Evolutionary conservation across 2,888 invertebrate species (phyloP), one percentile per base, ranked within the genome.

Genomic region (Hyposoter didymator): DNA sequence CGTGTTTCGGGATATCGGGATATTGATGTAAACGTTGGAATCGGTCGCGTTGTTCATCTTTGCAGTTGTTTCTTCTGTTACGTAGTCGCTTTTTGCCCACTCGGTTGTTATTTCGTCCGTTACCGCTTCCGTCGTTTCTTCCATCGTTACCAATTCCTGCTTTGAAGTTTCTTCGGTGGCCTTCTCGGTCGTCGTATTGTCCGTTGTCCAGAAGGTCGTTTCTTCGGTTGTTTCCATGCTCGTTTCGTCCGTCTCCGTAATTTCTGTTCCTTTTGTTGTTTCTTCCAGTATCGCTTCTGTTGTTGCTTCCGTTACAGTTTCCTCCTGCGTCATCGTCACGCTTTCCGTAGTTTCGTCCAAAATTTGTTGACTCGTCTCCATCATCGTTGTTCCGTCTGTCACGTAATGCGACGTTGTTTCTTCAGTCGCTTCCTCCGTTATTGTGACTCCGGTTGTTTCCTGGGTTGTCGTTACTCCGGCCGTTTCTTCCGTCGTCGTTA

Each of bases 261-360:
- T 35, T 10, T 70, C 49, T 6, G 64, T 64, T n/a, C 7, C 66
- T n/a, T 66, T 39, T 8, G 69, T 28, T 45, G 6, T n/a, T 47
- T n/a, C 32, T n/a, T 69, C 17, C 14, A 17, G 28, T 19, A 28
- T 69, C 1, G 8, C 28, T 47, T 22, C 45, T 6, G 69, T 45
- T 22, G 45, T 28, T 59, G 28, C 10, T 59, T 28, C 22, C 28
- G n/a, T 22, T 12, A 7, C 47, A 32, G 7, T 17, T 28, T 22
- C 28, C 17, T 67, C 39, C 67, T 47, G 47, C 8, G 47, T 69
- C 69, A n/a, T 28, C 47, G 45, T 47, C 69, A n/a, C 17, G 47
- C 19, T 45, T 52, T 49, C 59, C 67, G 78, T 67, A 8, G 66
- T 78, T 52, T 39, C 55, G 10, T 82, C 82, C 10, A 47, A 5